Base-by-base conservation (phyloP, 2,797 vertebrate species). In the Falco biarmicus region DNA sequence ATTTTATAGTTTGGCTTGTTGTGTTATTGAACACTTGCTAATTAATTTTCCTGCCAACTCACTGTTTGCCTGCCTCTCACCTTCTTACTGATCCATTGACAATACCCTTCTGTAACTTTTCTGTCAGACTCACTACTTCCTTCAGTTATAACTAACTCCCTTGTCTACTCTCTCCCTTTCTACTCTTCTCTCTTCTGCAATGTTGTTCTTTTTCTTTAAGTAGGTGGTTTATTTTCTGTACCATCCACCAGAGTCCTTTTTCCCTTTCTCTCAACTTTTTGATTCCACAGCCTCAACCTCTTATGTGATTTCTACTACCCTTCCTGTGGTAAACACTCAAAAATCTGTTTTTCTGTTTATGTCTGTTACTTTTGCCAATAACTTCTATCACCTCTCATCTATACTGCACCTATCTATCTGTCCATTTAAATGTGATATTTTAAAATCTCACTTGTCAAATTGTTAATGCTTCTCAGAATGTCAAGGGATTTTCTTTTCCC, bases 1-100 rank as follows among this genome's bases (percentile, higher is more conserved):
- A 86, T 90, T 87, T 95, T 91, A 79, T 84, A 84, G 56, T 28
- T 93, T 66, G 56, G 9, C 37, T 92, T 86, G 10, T 80, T 82
- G 43, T 8, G 2, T 84, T 95, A 64, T 25, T 89, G 59, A 90
- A 64, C 51, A 57, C 1, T 19, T 37, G n/a, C 11, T 94, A 82
- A 89, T 74, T 70, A 66, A 81, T 87, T 90, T 95, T 70, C 48
- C 54, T 79, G 59, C 69, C 79, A 91, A 7, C 32, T 84, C 31
- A 78, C 41, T 60, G 9, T 80, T 92, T 90, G n/a, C 66, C 82
- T 84, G 59, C 32, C 29, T 88, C 54, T 91, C 56, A 77, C 20
- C 45, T 96, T 93, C 73, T 82, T 63, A 77, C 34, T 45, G 34
- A 86, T 43, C 45, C 56, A 43, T 2, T 66, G 78, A 80, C 37